phyloP scores from a whole-genome alignment of 2,888 invertebrate species.

The Apomyelois bistriatella region DNA sequence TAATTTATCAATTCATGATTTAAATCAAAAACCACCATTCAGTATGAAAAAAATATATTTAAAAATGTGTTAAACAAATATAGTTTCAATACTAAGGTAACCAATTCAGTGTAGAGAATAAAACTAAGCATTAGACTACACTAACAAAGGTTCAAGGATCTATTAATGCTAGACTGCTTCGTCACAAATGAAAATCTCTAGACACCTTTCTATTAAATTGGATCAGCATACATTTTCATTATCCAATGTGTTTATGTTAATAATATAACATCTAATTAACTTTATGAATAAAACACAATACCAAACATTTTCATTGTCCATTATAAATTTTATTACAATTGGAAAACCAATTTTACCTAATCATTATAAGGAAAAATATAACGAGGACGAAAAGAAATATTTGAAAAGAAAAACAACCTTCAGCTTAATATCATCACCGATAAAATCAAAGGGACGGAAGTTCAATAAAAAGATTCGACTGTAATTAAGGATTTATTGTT shows the following conservation, averaged over 20 bases:
- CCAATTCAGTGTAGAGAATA: slow-evolving; percentile 15
- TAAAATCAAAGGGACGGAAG: slow-evolving; percentile 1
- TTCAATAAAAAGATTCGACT: slow-evolving; percentile 1
- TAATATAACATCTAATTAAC: slow-evolving; percentile 5
- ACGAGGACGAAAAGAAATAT: not conserved
- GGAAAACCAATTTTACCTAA: too few species aligned
- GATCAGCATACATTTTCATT: slow-evolving; percentile 29
- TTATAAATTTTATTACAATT: too few species aligned
- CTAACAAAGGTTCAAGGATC: slow-evolving; percentile 32
- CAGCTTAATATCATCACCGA: not conserved
- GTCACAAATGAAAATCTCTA: slow-evolving; percentile 21
- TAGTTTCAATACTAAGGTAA: too few species aligned
- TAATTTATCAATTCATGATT: too few species aligned
- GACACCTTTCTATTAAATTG: slow-evolving; percentile 33
- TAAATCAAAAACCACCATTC: too few species aligned
- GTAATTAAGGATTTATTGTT: slow-evolving; percentile 2
- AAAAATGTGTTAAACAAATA: too few species aligned
- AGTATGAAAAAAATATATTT: too few species aligned
- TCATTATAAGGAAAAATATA: not conserved
- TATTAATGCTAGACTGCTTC: slow-evolving; percentile 25
- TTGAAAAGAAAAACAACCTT: slow-evolving; percentile 1
- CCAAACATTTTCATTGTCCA: too few species aligned
- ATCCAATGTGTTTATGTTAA: slow-evolving; percentile 25
- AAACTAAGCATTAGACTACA: slow-evolving; percentile 19
- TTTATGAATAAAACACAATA: not conserved